Conservation (phyloP, 2,113 vertebrate species). For the Gambusia affinis region DNA sequence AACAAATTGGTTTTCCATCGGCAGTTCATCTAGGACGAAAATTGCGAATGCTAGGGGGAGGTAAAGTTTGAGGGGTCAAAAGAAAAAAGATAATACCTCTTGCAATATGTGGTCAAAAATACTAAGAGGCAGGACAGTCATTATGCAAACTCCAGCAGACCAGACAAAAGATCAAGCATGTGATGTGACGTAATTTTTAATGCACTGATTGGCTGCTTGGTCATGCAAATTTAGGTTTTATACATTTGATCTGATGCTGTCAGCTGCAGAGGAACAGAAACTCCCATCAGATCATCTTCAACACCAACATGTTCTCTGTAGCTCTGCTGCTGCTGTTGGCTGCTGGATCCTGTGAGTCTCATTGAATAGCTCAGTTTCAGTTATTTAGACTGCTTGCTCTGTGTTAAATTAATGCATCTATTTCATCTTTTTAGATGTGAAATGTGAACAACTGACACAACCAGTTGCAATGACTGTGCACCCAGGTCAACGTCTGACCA, state of each 20-base stretch:
- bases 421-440: neutral
- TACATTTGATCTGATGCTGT: neutral
- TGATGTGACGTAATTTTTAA: too few relatives aligned
- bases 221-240: too few relatives aligned
- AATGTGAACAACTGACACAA: neutral
- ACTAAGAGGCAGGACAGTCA: neutral
- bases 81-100: too few relatives aligned
- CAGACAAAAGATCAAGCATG: too few relatives aligned
- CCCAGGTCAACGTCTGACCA: neutral
- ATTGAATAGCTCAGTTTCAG: fast-evolving
- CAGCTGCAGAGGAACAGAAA: neutral
- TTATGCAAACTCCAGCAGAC: neutral
- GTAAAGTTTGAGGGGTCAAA: too few relatives aligned
- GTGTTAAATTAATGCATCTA: neutral
- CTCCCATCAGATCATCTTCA: neutral
- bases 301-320: neutral
- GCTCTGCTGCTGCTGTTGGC: neutral
- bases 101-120: too few relatives aligned
- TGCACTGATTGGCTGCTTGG: too few relatives aligned
- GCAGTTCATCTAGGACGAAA: too few relatives aligned
- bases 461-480: neutral
- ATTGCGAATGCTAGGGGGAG: too few relatives aligned
- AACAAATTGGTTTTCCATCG: too few relatives aligned
- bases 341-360: neutral
- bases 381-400: neutral